Conservation (phyloP, 2,888 invertebrate species). For the Melieria omissa region DNA sequence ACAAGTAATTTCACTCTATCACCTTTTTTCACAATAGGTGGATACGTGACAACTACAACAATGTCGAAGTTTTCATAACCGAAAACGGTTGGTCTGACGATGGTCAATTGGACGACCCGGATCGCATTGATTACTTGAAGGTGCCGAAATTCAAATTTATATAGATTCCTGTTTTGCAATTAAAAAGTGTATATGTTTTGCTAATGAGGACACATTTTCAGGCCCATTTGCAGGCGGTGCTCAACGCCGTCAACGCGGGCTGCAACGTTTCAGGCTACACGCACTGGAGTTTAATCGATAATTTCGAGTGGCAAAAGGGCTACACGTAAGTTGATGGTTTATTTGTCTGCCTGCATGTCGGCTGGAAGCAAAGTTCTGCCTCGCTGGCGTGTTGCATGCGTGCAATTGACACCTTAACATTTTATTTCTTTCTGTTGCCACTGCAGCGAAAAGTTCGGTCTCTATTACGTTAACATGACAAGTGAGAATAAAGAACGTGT, state of each 20-base stretch:
- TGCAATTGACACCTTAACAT: slow-evolving; percentile 28
- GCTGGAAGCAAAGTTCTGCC: not conserved
- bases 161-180: not conserved
- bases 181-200: not conserved
- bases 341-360: not conserved
- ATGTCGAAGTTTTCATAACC: slow-evolving; percentile 70
- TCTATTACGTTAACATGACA: slow-evolving; percentile 75
- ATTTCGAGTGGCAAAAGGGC: slow-evolving; percentile 59
- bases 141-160: slow-evolving; percentile 33
- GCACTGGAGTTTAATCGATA: slow-evolving; percentile 59
- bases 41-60: slow-evolving; percentile 70
- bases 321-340: slow-evolving; percentile 52
- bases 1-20: too few species aligned
- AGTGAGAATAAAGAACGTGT: slow-evolving; percentile 71
- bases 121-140: slow-evolving; percentile 58
- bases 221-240: slow-evolving; percentile 54
- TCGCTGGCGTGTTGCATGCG: slow-evolving; percentile 28
- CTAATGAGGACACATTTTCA: slow-evolving; percentile 34
- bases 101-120: slow-evolving; percentile 60
- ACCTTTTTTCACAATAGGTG: slow-evolving; percentile 58
- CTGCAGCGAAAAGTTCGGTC: slow-evolving; percentile 75
- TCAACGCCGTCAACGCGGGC: slow-evolving; percentile 54
- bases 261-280: slow-evolving; percentile 56
- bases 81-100: slow-evolving; percentile 72
- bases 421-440: slow-evolving; percentile 2